Evolutionary conservation across 2,888 invertebrate species (phyloP).

Genomic region (Lithophane semibrunnea): DNA sequence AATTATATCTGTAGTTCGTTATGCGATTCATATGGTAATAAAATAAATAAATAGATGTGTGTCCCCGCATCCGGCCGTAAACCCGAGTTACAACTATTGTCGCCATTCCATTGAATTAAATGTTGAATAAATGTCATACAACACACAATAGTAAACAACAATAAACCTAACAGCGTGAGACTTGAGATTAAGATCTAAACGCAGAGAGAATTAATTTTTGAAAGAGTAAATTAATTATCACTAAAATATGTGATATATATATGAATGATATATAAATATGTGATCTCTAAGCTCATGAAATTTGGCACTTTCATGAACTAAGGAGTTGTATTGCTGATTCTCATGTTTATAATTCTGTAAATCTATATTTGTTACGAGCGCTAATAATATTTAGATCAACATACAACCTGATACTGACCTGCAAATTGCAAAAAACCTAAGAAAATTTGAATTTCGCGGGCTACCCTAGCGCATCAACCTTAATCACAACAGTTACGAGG

Average conservation of each 20-base stretch:
- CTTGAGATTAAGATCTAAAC: slow-evolving; percentile 42
- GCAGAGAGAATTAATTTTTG: slow-evolving; percentile 2
- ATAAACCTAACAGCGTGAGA: slow-evolving; percentile 51
- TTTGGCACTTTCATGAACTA: no score
- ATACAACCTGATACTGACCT: no score
- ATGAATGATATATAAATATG: no score
- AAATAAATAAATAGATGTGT: slow-evolving; percentile 38
- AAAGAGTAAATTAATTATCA: background rate
- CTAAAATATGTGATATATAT: background rate
- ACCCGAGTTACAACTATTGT: slow-evolving; percentile 57
- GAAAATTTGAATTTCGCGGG: no score
- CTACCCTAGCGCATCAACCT: no score
- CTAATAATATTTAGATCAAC: no score
- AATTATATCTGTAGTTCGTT: slow-evolving; percentile 53
- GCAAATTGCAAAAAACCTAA: no score
- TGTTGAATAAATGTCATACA: slow-evolving; percentile 50
- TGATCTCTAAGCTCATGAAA: no score
- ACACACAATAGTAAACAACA: slow-evolving; percentile 48
- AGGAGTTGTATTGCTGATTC: no score
- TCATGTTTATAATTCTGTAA: no score
- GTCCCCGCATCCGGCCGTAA: slow-evolving; percentile 68
- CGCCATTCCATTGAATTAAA: slow-evolving; percentile 61
- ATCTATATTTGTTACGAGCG: no score
- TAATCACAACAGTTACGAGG: slow-evolving; percentile 61
- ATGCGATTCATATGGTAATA: slow-evolving; percentile 56